Evolutionary conservation across 2,888 invertebrate genomes (phyloP).

Genomic region (Mactromeris polynyma): DNA sequence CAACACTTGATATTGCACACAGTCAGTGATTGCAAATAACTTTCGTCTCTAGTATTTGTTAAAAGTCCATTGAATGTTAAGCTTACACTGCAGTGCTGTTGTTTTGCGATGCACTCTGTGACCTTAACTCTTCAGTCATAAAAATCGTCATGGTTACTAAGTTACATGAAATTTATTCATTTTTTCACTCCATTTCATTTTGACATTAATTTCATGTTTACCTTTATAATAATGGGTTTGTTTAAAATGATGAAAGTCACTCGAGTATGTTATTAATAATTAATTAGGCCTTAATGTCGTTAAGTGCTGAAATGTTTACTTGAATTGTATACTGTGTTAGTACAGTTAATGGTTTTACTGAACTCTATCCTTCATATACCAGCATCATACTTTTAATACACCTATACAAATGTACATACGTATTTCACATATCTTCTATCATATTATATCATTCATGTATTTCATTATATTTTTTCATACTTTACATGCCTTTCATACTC

Average conservation of each 20-base stretch:
- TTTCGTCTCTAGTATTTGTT: no score
- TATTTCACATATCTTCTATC: not conserved
- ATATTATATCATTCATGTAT: not conserved
- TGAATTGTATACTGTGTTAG: not conserved
- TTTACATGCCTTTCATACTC: no score
- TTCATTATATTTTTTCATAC: not conserved
- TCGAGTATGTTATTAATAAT: not conserved
- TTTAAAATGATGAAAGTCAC: not conserved
- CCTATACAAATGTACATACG: no score
- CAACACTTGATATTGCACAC: no score
- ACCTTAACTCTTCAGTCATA: not conserved
- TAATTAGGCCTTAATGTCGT: not conserved
- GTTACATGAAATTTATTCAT: not conserved
- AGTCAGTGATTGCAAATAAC: no score
- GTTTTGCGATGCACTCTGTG: not conserved
- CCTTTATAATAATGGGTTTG: not conserved
- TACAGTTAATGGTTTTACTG: not conserved
- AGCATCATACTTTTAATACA: no score
- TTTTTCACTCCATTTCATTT: constrained; percentile 10
- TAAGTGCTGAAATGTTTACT: not conserved
- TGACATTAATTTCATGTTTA: constrained; percentile 13
- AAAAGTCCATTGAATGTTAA: no score
- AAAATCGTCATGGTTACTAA: not conserved
- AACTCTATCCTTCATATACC: not conserved
- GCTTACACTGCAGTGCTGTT: no score